Evolutionary conservation across 53 echinoderm and acorn worm genomes (phyloP), one percentile per base, ranked within the genome.

Genomic region (Paracentrotus lividus): DNA sequence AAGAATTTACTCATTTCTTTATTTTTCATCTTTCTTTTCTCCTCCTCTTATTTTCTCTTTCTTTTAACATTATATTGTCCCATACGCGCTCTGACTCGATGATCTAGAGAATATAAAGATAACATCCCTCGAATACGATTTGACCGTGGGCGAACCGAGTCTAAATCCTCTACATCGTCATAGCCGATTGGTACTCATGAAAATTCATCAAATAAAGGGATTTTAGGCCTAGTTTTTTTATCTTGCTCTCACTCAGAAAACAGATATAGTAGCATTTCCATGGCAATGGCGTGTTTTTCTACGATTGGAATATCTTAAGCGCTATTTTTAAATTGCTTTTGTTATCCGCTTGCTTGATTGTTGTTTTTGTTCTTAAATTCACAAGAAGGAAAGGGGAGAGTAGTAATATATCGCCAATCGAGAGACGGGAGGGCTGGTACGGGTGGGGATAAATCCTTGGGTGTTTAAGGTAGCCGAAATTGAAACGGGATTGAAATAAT

Each of bases 191-290:
- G 54, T 21, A n/a, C 88, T 88, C 88, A 88, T 88, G 88, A 88
- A 88, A 88, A 88, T 88, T 88, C 88, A 88, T 88, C 54, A 88
- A 56, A 56, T 55, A 8, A 54, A 52, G 54, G 88, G 88, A 52
- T 56, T 85, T 85, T 58, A 38, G 88, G 88, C 32, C 88, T 88
- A 52, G 33, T 29, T 88, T 54, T n/a, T 56, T 33, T 55, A 49
- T 85, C 47, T 29, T 31, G 49, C 85, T 14, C 54, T 88, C 58
- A 58, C 53, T 38, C 56, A 54, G 54, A 36, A 52, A 53, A 88
- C 88, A 88, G 38, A 88, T 38, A 88, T 88, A 58, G 88, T 57
- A 10, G 14, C 58, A 58, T 88, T 57, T 57, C 21, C 88, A 88
- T 88, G 56, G 59, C 34, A 10, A 88, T 58, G 18, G 88, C 58